Percentiles rank a stretch among this genome's conserved stretches.
These are phyloP conservation scores for Ianthella basta DNA, from an alignment of 37 sponge, comb jelly and placozoan genomes.

Conservation along the genomic window DNA sequence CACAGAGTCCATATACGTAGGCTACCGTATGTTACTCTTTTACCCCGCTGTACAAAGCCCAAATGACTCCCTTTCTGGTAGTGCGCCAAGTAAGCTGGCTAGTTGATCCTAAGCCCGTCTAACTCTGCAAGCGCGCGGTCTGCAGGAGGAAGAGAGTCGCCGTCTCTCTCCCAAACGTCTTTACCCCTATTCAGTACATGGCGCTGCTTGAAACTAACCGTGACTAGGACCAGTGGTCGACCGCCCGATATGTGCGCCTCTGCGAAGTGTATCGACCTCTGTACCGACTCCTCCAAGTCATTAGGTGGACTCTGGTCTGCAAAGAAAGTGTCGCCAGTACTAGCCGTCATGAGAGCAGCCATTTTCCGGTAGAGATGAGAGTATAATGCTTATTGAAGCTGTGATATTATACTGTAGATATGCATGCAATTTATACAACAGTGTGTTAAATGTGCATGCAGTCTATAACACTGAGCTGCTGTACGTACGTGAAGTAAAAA, in stretches of 20 bases:
- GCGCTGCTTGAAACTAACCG: conserved; percentile 20
- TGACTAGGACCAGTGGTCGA: conserved; percentile 20
- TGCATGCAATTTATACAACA: not conserved
- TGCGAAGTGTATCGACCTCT: not conserved
- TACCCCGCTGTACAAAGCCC: no score
- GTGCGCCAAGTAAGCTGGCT: no score
- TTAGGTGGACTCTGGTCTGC: conserved; percentile 6
- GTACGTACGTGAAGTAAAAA: not conserved
- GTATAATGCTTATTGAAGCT: not conserved
- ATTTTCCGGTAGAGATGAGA: not conserved
- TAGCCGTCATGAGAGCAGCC: not conserved
- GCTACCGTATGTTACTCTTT: no score
- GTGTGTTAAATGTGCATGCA: not conserved
- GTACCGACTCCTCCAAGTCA: not conserved
- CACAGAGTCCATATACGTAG: no score
- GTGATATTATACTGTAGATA: not conserved
- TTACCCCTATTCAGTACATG: no score
- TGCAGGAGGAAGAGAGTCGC: not conserved
- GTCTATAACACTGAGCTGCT: not conserved
- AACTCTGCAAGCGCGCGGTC: no score
- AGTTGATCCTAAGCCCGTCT: no score
- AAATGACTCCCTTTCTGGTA: no score
- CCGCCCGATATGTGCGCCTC: not conserved
- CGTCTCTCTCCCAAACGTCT: no score
- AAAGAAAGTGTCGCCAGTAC: not conserved